Percentiles rank a stretch among this genome's conserved stretches.
These are phyloP conservation scores for Oncorhynchus keta DNA, from an alignment of 2,113 vertebrate genomes.

Conservation along the genomic window DNA sequence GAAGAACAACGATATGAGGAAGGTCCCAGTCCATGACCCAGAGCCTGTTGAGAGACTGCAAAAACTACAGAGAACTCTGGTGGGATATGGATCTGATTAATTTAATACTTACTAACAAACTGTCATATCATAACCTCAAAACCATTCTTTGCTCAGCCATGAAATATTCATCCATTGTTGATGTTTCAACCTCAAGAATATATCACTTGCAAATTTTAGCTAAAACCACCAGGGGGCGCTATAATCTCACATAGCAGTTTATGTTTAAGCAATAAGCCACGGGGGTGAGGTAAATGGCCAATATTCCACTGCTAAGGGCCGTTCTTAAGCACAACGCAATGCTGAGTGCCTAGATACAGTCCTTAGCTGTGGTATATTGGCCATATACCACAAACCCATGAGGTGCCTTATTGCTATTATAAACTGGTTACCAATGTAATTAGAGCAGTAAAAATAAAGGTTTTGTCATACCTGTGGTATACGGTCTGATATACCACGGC, in stretches of 20 bases:
- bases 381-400: too few relatives aligned
- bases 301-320: too few relatives aligned
- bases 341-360: too few relatives aligned
- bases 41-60: constrained; percentile 86
- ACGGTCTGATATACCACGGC: too few relatives aligned
- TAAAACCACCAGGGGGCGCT: background rate
- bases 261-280: too few relatives aligned
- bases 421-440: too few relatives aligned
- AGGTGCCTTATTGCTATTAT: too few relatives aligned
- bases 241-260: background rate
- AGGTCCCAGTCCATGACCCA: constrained; percentile 95
- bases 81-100: constrained; percentile 54
- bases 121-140: background rate
- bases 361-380: too few relatives aligned
- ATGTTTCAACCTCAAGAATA: background rate
- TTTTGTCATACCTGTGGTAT: too few relatives aligned
- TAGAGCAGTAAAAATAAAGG: too few relatives aligned
- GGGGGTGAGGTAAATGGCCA: too few relatives aligned
- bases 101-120: background rate
- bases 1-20: constrained; percentile 95
- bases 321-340: too few relatives aligned
- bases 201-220: background rate
- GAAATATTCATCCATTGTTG: background rate
- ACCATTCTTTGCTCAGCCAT: background rate
- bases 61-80: constrained; percentile 85